Conservation (phyloP, 35 echinoderm and acorn worm genomes). For the Lytechinus pictus region DNA sequence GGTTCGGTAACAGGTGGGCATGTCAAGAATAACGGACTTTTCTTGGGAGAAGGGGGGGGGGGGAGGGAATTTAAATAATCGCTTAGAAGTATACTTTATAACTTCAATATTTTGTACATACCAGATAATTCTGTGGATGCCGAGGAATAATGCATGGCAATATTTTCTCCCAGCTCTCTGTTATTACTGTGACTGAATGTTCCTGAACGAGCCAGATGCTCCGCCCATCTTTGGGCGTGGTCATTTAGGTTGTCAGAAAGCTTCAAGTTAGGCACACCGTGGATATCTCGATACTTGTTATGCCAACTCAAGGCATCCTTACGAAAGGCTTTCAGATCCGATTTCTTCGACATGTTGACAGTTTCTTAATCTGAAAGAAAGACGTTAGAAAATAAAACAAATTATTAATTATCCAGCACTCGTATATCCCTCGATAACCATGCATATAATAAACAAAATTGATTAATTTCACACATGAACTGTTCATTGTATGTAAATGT, state of each 20-base stretch:
- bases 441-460: no score
- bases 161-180: conserved; percentile 83
- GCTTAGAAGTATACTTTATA: no score
- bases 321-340: conserved; percentile 53
- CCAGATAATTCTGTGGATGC: conserved; percentile 81
- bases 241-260: conserved; percentile 60
- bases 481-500: no score
- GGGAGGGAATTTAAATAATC: no score
- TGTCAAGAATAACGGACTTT: no score
- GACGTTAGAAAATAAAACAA: not conserved
- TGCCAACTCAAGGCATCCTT: conserved; percentile 62
- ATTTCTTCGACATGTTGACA: conserved; percentile 26
- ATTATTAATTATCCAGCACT: no score
- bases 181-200: conserved; percentile 72
- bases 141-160: conserved; percentile 79
- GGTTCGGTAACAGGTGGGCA: no score
- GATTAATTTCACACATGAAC: no score
- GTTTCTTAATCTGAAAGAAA: not conserved
- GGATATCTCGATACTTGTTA: conserved; percentile 77
- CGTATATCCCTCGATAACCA: no score
- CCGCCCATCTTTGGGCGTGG: conserved; percentile 80
- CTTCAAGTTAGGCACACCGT: conserved; percentile 70
- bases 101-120: not conserved
- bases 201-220: conserved; percentile 73
- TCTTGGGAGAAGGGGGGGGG: no score